A percentile compares a stretch with the other conserved stretches of the same genome.
Conservation (phyloP, 2,113 vertebrate species). For the Otus sunia region DNA sequence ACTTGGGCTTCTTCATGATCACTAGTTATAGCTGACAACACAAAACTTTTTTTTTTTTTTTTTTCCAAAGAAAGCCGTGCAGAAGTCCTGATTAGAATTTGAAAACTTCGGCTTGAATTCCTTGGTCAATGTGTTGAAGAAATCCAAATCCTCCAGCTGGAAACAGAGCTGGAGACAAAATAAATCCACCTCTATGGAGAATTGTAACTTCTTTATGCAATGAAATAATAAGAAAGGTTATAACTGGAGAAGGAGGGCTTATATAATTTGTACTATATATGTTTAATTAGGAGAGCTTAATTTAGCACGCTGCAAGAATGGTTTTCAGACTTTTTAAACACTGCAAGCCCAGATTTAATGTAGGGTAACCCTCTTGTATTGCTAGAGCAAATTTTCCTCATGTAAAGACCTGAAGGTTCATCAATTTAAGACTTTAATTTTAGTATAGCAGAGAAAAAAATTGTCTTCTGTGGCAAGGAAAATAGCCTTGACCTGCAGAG, state of each 20-base stretch:
- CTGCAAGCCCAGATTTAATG: not conserved
- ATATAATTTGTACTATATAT: not conserved
- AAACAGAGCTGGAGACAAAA: not conserved
- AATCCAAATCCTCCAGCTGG: not conserved
- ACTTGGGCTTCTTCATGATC: not conserved
- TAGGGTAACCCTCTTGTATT: not conserved
- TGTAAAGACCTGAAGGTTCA: not conserved
- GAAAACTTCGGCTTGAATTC: not conserved
- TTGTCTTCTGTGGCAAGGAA: not conserved
- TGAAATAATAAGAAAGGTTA: not conserved
- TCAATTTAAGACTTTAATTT: not conserved
- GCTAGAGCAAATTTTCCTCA: not conserved
- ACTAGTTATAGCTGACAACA: not conserved
- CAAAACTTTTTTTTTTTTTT: accelerated
- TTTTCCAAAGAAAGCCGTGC: not conserved
- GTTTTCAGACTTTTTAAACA: not conserved
- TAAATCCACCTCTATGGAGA: not conserved
- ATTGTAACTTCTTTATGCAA: not conserved
- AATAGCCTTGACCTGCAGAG: not conserved
- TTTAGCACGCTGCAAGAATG: not conserved
- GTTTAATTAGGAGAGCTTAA: not conserved
- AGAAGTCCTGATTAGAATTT: not conserved
- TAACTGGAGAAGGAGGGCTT: not conserved
- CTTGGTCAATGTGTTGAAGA: not conserved
- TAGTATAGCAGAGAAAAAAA: not conserved